phyloP scores from a whole-genome alignment of 2,888 invertebrate genomes.

The Zaprionus lineosus region DNA sequence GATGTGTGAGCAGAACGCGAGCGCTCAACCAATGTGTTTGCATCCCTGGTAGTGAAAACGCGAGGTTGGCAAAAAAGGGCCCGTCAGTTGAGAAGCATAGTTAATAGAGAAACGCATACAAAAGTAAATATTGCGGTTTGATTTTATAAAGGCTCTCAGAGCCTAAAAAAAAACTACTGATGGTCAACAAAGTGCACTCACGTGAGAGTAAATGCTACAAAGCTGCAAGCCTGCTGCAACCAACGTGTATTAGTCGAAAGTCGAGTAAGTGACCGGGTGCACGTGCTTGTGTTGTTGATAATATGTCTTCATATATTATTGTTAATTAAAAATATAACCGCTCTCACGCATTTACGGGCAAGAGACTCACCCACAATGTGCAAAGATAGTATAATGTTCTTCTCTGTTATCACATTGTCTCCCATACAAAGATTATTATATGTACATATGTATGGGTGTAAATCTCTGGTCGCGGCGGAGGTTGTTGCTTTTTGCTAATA shows the following conservation, averaged over 20 bases:
- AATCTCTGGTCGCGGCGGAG: too few species aligned
- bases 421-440: conserved; percentile 17
- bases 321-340: too few species aligned
- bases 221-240: not conserved
- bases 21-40: not conserved
- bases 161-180: conserved; percentile 13
- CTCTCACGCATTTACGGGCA: too few species aligned
- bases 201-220: not conserved
- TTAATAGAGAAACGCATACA: not conserved
- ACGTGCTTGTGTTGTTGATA: conserved; percentile 27
- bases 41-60: conserved; percentile 28
- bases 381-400: too few species aligned
- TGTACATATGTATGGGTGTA: not conserved
- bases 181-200: conserved; percentile 11
- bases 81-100: conserved; percentile 28
- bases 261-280: conserved; percentile 15
- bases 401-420: conserved; percentile 3
- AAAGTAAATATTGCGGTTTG: not conserved
- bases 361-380: too few species aligned
- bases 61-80: conserved; percentile 39
- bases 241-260: not conserved
- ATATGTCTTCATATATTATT: too few species aligned
- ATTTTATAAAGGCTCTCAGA: conserved; percentile 21
- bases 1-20: conserved; percentile 25
- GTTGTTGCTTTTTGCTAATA: conserved; percentile 4